A percentile compares a stretch with the other conserved stretches of the same genome.
These are phyloP conservation scores for Papilio elwesi DNA, from an alignment of 2,888 invertebrate species.

Conservation along the genomic window DNA sequence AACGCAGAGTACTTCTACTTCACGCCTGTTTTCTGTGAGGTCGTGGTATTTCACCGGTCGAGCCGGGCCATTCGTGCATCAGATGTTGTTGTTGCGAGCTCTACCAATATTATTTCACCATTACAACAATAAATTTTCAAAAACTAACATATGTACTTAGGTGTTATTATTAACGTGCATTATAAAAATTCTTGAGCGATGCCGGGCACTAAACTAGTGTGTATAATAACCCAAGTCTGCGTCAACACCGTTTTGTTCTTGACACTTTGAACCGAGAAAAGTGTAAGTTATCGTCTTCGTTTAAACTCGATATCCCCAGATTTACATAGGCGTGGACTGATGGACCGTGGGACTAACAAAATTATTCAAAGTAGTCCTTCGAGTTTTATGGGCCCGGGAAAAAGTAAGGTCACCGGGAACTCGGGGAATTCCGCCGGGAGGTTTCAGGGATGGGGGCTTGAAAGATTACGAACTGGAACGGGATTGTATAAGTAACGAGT, in stretches of 20 bases:
- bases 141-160: too few species aligned
- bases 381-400: conserved; percentile 61
- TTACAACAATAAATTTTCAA: too few species aligned
- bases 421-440: conserved; percentile 28
- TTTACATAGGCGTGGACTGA: conserved; percentile 74
- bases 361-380: conserved; percentile 77
- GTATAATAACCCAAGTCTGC: conserved; percentile 1
- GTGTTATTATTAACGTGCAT: background rate
- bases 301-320: conserved; percentile 69
- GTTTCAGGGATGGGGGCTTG: conserved; percentile 18
- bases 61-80: too few species aligned
- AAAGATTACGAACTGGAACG: conserved; percentile 46
- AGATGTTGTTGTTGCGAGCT: too few species aligned
- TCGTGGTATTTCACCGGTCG: too few species aligned
- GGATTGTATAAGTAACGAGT: conserved; percentile 62
- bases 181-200: background rate
- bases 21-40: too few species aligned
- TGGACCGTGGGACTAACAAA: conserved; percentile 73
- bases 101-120: too few species aligned
- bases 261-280: conserved; percentile 21
- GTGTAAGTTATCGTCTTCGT: conserved; percentile 41
- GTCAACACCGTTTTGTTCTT: background rate
- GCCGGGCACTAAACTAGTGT: background rate
- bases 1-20: too few species aligned
- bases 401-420: conserved; percentile 52